phyloP scores from a whole-genome alignment of 2,888 invertebrate species.

The Pilophorus perplexus region DNA sequence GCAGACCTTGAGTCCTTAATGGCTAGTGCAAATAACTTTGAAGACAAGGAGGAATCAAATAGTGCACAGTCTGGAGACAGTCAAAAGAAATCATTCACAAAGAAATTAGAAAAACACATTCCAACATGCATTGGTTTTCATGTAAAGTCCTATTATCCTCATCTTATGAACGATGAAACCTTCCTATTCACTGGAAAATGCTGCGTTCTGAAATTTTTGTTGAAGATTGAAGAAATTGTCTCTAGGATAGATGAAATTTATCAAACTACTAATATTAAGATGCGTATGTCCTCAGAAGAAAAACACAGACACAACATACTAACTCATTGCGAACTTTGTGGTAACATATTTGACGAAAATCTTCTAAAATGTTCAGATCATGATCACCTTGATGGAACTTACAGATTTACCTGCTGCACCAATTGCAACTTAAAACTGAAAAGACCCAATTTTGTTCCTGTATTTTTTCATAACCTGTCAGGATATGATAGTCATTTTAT shows the following conservation, averaged over 20 bases:
- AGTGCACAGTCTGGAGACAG: neutral
- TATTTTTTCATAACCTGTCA: too few species aligned
- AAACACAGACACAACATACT: neutral
- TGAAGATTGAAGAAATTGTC: neutral
- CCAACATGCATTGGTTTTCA: slow-evolving; percentile 7
- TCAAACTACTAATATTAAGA: neutral
- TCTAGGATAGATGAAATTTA: neutral
- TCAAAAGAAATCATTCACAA: neutral
- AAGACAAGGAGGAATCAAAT: neutral
- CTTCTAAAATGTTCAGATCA: slow-evolving; percentile 47
- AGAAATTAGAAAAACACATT: neutral
- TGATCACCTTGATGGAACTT: slow-evolving; percentile 49
- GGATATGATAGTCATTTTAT: too few species aligned
- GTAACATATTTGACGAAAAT: neutral
- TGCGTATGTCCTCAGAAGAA: neutral
- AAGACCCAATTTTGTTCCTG: slow-evolving; percentile 49
- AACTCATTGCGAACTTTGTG: slow-evolving; percentile 9
- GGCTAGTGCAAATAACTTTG: neutral
- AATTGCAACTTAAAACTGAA: slow-evolving; percentile 51
- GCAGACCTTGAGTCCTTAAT: slow-evolving; percentile 1
- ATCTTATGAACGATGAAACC: neutral
- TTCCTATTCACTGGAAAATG: neutral
- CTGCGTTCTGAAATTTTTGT: neutral
- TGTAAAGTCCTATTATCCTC: slow-evolving; percentile 8
- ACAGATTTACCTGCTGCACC: slow-evolving; percentile 49